Evolutionary conservation across 2,797 vertebrate species (phyloP).

Genomic region (Forpus xanthops): DNA sequence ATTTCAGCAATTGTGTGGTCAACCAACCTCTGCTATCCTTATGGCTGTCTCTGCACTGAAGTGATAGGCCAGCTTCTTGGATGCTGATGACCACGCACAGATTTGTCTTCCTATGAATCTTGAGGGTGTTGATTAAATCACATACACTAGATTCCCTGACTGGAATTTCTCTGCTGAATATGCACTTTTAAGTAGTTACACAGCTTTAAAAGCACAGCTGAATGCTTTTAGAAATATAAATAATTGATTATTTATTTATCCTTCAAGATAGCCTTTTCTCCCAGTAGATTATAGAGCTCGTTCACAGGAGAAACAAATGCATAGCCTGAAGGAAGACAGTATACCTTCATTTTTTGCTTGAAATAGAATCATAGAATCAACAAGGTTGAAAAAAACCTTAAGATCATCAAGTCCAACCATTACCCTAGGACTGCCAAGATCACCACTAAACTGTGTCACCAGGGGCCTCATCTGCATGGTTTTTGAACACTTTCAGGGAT

Average conservation of each 20-base stretch:
- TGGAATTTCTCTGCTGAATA: slow-evolving; percentile 47
- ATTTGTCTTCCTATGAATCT: not conserved
- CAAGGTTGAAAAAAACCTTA: not conserved
- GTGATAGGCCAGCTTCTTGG: not conserved
- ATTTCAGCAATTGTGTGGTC: not conserved
- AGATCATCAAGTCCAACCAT: not conserved
- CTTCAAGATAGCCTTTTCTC: slow-evolving; percentile 47
- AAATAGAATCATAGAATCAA: not conserved
- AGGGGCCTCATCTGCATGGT: not conserved
- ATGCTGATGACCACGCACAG: not conserved
- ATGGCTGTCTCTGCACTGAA: not conserved
- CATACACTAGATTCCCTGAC: not conserved
- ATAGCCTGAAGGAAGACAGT: slow-evolving; percentile 34
- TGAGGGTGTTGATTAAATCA: not conserved
- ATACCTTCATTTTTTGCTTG: slow-evolving; percentile 7
- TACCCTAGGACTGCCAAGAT: not conserved
- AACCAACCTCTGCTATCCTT: not conserved
- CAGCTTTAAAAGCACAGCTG: slow-evolving; percentile 30
- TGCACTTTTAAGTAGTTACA: slow-evolving; percentile 18
- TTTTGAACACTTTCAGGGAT: not conserved
- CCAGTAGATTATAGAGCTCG: slow-evolving; percentile 23
- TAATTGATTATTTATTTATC: slow-evolving; percentile 66
- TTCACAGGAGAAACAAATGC: slow-evolving; percentile 45
- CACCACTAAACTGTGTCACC: not conserved
- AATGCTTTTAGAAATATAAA: slow-evolving; percentile 65